Evolutionary conservation across 2,888 invertebrate species (phyloP).

Genomic region (Nomada flava): DNA sequence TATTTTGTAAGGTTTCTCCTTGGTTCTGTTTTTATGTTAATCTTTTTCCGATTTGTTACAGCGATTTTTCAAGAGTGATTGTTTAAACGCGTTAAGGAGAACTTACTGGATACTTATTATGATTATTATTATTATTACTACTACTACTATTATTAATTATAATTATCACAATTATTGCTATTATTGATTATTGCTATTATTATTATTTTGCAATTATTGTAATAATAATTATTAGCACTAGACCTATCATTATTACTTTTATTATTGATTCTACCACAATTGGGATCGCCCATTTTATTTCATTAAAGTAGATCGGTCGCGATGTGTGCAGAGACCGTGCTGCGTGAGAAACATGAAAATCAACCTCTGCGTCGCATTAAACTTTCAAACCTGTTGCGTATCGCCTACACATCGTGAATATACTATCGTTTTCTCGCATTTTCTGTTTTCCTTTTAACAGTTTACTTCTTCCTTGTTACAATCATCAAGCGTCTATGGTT

Average conservation of each 20-base stretch:
- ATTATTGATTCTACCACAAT: constrained; percentile 52
- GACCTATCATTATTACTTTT: constrained; percentile 60
- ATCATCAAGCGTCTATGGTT: constrained; percentile 49
- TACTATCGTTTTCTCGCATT: constrained; percentile 25
- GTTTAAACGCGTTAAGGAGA: constrained; percentile 81
- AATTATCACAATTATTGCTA: constrained; percentile 57
- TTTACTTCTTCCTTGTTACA: constrained; percentile 39
- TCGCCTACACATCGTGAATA: constrained; percentile 49
- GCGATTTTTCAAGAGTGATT: constrained; percentile 76
- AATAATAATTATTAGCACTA: constrained; percentile 62
- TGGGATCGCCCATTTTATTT: constrained; percentile 32
- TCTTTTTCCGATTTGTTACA: constrained; percentile 71
- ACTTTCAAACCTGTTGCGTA: constrained; percentile 25
- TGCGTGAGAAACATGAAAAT: background rate
- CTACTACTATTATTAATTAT: constrained; percentile 58
- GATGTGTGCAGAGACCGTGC: constrained; percentile 40
- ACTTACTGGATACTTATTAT: constrained; percentile 77
- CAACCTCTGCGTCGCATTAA: constrained; percentile 20
- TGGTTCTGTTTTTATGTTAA: constrained; percentile 76
- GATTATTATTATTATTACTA: constrained; percentile 64
- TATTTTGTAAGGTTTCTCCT: constrained; percentile 80
- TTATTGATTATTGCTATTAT: constrained; percentile 53
- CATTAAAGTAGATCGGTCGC: constrained; percentile 34
- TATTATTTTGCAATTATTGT: constrained; percentile 60
- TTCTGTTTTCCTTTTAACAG: constrained; percentile 7